phyloP scores from a whole-genome alignment of 2,888 invertebrate species.

The Conomelus anceps region DNA sequence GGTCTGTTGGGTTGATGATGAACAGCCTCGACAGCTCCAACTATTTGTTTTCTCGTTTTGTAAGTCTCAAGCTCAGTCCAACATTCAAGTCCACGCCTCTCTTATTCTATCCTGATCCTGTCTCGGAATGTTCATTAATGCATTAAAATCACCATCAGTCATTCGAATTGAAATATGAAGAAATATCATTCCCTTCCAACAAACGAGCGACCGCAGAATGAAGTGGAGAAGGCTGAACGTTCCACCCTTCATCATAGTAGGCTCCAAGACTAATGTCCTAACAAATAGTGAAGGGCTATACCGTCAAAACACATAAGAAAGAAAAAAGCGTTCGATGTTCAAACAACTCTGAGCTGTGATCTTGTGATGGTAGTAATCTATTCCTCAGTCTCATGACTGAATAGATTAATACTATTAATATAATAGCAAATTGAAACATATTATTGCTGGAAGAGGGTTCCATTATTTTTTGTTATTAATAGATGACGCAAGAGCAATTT shows the following conservation, averaged over 20 bases:
- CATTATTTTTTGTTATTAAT: no score
- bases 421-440: no score
- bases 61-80: neutral
- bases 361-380: neutral
- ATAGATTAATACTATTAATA: no score
- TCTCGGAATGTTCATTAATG: constrained; percentile 9
- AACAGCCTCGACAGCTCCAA: neutral
- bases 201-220: neutral
- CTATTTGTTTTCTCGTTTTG: neutral
- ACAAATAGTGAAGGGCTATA: constrained; percentile 16
- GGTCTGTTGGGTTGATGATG: neutral
- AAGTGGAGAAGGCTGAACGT: constrained; percentile 1
- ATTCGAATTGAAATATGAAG: constrained; percentile 16
- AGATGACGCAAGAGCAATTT: no score
- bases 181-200: constrained; percentile 21
- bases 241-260: constrained; percentile 21
- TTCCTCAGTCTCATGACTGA: neutral
- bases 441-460: no score
- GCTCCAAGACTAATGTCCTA: constrained; percentile 5
- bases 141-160: constrained; percentile 20
- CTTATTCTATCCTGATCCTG: neutral
- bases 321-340: neutral
- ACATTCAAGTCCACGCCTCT: neutral
- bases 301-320: neutral
- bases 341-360: neutral